Conservation (phyloP, 2,797 vertebrate genomes). For the Microchirus variegatus region DNA sequence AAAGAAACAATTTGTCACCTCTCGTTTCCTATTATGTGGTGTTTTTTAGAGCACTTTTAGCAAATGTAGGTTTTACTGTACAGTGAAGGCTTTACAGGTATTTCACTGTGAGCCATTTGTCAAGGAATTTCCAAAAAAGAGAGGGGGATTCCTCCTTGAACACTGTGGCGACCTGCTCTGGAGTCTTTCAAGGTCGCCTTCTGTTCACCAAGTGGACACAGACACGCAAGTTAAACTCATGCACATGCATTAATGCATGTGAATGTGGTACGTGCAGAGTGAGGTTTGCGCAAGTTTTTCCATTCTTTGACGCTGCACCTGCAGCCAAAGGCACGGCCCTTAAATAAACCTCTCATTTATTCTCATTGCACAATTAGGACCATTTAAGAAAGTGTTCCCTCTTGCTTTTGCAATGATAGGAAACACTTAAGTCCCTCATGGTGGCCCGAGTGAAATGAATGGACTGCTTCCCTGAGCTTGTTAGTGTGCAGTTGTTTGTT, state of each 20-base stretch:
- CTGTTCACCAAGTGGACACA: slow-evolving; percentile 23
- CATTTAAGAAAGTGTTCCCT: slow-evolving; percentile 23
- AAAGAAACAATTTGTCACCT: slow-evolving; percentile 29
- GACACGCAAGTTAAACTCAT: slow-evolving; percentile 1
- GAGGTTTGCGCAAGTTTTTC: slow-evolving; percentile 33
- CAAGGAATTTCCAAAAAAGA: slow-evolving; percentile 54
- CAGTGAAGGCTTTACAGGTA: slow-evolving; percentile 32
- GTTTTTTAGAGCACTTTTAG: slow-evolving; percentile 8
- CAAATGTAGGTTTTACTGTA: not conserved
- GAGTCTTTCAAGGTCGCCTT: slow-evolving; percentile 43
- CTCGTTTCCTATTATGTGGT: slow-evolving; percentile 12
- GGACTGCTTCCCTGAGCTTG: not conserved
- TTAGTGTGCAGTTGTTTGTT: slow-evolving; percentile 8
- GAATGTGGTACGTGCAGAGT: slow-evolving; percentile 4
- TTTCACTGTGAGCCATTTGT: slow-evolving; percentile 37
- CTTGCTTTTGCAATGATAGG: slow-evolving; percentile 25
- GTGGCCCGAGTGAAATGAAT: slow-evolving; percentile 4
- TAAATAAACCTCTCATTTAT: slow-evolving; percentile 38
- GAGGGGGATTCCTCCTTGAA: slow-evolving; percentile 29
- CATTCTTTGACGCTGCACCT: slow-evolving; percentile 45
- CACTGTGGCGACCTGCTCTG: slow-evolving; percentile 22
- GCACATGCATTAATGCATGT: slow-evolving; percentile 7
- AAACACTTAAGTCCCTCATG: slow-evolving; percentile 22
- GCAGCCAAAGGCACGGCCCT: slow-evolving; percentile 17
- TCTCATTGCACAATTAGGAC: slow-evolving; percentile 28